Conservation (phyloP, 1,140 invertebrate species). For the Stegodyphus mimosarum region DNA sequence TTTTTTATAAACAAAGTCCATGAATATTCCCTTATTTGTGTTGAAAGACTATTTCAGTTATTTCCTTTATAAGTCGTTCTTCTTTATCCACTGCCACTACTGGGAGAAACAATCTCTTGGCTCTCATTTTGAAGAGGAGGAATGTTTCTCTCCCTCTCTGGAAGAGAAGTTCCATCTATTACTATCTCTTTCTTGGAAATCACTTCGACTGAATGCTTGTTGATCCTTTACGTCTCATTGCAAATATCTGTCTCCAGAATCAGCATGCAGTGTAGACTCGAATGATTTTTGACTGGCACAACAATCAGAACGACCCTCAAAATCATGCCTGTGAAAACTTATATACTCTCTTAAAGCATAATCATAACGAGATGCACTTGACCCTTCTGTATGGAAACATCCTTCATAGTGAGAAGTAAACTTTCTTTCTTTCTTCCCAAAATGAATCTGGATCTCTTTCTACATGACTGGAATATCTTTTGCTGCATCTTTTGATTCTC, state of each 20-base stretch:
- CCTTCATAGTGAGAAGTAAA: background rate
- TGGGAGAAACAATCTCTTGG: background rate
- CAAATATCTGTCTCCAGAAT: background rate
- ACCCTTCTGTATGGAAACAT: background rate
- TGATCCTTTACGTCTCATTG: background rate
- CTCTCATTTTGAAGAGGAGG: background rate
- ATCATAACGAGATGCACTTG: background rate
- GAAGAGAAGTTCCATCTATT: background rate
- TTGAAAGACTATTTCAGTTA: too few relatives aligned
- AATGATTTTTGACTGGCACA: background rate
- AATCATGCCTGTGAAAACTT: background rate
- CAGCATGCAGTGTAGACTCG: background rate
- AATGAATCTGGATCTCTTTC: constrained; percentile 12
- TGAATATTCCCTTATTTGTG: too few relatives aligned
- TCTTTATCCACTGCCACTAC: background rate
- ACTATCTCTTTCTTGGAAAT: background rate
- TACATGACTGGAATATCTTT: constrained; percentile 20
- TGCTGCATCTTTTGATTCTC: background rate
- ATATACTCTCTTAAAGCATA: background rate
- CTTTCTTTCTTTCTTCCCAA: constrained; percentile 26
- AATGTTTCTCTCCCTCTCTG: constrained; percentile 1
- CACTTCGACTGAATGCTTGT: constrained; percentile 1
- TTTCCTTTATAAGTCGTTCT: constrained; percentile 2
- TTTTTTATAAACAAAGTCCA: too few relatives aligned
- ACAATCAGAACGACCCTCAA: background rate